Percentiles rank a stretch among this genome's conserved stretches.
Conservation (phyloP, 2,113 vertebrate species). For the Nicator chloris region DNA sequence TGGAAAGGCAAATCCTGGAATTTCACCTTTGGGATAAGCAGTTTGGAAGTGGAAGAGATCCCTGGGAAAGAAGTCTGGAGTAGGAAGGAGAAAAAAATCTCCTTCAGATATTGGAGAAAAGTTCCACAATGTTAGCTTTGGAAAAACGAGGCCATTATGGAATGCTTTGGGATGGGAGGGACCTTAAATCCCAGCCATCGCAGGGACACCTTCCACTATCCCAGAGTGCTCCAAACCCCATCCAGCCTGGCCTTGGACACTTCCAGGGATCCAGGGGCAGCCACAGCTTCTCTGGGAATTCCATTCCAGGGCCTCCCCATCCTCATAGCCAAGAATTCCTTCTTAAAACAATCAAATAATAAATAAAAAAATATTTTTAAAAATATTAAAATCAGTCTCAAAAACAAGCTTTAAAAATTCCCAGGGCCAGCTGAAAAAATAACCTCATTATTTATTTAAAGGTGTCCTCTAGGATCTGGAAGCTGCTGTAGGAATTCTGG, state of each 20-base stretch:
- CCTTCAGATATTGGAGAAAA: neutral
- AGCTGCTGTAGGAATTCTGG: neutral
- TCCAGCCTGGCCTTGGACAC: fast-evolving
- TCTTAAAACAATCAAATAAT: neutral
- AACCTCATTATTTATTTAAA: neutral
- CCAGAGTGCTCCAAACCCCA: fast-evolving
- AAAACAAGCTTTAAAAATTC: neutral
- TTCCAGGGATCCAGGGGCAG: neutral
- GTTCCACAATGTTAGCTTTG: neutral
- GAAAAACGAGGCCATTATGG: neutral
- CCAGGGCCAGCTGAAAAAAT: neutral
- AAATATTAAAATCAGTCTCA: neutral
- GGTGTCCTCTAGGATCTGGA: neutral
- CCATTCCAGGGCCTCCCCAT: fast-evolving
- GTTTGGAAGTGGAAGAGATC: neutral
- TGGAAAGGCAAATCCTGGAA: neutral
- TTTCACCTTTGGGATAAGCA: neutral
- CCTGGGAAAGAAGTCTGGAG: neutral
- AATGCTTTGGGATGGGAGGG: neutral
- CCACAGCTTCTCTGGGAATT: neutral
- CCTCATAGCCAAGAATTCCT: neutral
- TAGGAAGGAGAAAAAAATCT: neutral
- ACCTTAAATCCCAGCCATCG: neutral
- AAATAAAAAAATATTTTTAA: neutral
- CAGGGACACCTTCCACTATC: fast-evolving